Conservation (phyloP, 2,113 vertebrate species). For the Brachyhypopomus gauderio region DNA sequence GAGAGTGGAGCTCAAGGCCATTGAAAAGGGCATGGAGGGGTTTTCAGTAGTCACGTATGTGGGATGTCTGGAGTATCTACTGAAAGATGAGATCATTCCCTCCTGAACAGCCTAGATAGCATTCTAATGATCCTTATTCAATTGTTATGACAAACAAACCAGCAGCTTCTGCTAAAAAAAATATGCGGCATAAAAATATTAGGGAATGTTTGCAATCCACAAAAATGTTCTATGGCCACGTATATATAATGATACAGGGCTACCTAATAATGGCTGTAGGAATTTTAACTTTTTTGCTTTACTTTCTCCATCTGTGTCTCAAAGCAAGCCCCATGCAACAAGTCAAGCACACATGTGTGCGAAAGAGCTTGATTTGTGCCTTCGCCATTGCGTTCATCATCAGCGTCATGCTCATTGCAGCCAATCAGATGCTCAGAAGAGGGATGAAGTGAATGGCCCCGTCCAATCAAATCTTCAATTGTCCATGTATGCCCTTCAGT, state of each 20-base stretch:
- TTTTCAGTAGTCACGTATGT: slow-evolving; percentile 6
- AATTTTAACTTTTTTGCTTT: slow-evolving; percentile 9
- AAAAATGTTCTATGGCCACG: not conserved
- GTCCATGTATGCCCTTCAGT: not conserved
- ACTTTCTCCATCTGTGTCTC: slow-evolving; percentile 1
- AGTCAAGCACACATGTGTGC: slow-evolving; percentile 95
- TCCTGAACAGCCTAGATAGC: too few species aligned
- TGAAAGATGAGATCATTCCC: too few species aligned
- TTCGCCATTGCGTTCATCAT: slow-evolving; percentile 98
- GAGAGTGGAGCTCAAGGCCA: slow-evolving; percentile 26
- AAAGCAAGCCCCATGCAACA: slow-evolving; percentile 94
- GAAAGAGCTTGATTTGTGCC: slow-evolving; percentile 96
- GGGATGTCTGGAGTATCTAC: not conserved
- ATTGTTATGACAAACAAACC: too few species aligned
- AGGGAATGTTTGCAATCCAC: not conserved
- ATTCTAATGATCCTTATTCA: too few species aligned
- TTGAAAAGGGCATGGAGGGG: slow-evolving; percentile 15
- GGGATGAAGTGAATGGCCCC: slow-evolving; percentile 84
- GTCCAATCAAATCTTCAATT: not conserved
- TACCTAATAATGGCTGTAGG: not conserved
- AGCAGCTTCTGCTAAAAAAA: too few species aligned
- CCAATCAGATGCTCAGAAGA: slow-evolving; percentile 95
- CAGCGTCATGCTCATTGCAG: slow-evolving; percentile 96
- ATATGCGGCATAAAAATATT: not conserved
- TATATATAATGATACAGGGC: too few species aligned